Base-by-base conservation (phyloP, 2,797 vertebrate species). In the Buceros bicornis region DNA sequence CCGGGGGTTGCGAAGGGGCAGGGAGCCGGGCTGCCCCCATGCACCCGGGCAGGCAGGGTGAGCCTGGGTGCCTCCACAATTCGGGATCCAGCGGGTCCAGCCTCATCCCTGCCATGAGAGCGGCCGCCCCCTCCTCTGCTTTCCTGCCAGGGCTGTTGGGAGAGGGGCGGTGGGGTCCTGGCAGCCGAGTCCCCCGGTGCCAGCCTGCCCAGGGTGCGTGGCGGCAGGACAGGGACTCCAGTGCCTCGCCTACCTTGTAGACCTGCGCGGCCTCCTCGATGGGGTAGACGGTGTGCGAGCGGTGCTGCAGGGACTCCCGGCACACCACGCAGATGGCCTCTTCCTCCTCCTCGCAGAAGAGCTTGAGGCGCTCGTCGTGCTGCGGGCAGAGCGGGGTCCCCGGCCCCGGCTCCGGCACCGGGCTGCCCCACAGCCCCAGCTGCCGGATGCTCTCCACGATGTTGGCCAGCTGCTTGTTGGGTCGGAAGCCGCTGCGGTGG, bases 401-500 rank as follows among this genome's bases (percentile, higher is more conserved):
- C 1, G 9, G n/a, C 29, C 67, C 89, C 8, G 6, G 80, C 82
- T 90, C 70, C 1, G 13, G 25, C 31, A 71, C 87, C 16, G 10
- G 77, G 61, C 76, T 37, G 1, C 72, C 88, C 43, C 92, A 82
- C 80, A 98, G 95, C 20, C 96, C 94, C 76, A 97, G 93, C 80
- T 93, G 95, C 31, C 95, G 96, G 16, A 98, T 97, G 82, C 94
- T 97, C 87, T 98, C 97, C 88, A 98, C 97, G 11, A 98, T 96
- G 81, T 97, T 98, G 91, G 98, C 98, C 70, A 98, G 95, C 87
- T 98, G 98, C 95, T 92, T 98, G 98, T 97, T 98, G 26, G 99
- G 99, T 62, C 99, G 97, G 96, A 99, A 98, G 95, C 98, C 98
- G 42, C 98, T 98, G 48, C 99, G 98, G 2, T 98, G 98, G 93